Evolutionary conservation across 2,888 invertebrate genomes (phyloP), one percentile per base, ranked within the genome.

Genomic region (Chydorus sphaericus): DNA sequence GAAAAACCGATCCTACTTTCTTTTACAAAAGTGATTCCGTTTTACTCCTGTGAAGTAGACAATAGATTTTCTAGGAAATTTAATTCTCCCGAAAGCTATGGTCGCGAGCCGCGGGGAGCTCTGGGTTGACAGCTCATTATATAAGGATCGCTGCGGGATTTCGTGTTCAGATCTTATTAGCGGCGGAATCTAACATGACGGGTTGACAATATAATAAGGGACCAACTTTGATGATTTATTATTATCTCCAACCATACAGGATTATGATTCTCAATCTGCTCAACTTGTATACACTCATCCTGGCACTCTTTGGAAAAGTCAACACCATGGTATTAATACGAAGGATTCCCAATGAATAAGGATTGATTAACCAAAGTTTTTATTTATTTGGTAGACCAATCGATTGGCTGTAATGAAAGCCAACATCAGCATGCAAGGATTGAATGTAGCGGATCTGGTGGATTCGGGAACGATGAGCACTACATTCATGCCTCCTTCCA

Each of bases 261-360:
- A 94, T 97, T 56, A 90, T 96, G 85, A 78, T 88, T 33, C 73
- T 97, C 56, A 93, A 97, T 74, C 77, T 96, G 61, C 75, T 96
- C 60, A 97, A 94, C 71, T 77, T 96, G 63, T 94, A 94, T 70
- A 91, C 96, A 0, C 71, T 97, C 59, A 92, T 94, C 69, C 85
- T 93, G 67, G 91, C 94, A 1, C 75, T 90, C 59, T 91, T 93
- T 68, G 82, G 80, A 61, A 91, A 91, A 76, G 90, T 96, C 60
- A 77, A 78, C 63, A 78, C 78, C 48, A 90, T 89, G 83, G 81
- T 80, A 70, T 72, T 33, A 10, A 33, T n/a, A 10, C n/a, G 10
- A 33, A 11, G 36, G 10, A 33, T n/a, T 33, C 36, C 36, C n/a
- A 33, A 11, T 11, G n/a, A 11, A 33, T n/a, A n/a, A n/a, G n/a